A percentile compares a stretch with the other conserved stretches of the same genome.
Conservation (phyloP, 2,888 invertebrate species). For the Busseola fusca region DNA sequence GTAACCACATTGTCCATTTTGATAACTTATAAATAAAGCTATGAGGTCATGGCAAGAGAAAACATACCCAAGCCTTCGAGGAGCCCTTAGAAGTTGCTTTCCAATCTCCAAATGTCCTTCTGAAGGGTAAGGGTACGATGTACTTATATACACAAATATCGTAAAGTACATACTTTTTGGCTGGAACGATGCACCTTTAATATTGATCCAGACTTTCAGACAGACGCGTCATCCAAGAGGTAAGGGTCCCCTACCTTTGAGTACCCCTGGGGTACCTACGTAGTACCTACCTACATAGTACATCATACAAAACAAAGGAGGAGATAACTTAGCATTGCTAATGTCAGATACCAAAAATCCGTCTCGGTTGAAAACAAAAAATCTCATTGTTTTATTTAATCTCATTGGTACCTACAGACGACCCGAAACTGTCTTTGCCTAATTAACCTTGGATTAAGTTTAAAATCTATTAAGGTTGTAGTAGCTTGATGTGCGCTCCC, state of each 20-base stretch:
- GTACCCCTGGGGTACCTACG: neutral
- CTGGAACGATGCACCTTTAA: conserved; percentile 36
- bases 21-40: neutral
- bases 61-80: neutral
- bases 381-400: too few species aligned
- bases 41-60: neutral
- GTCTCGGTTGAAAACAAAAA: too few species aligned
- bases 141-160: conserved; percentile 22
- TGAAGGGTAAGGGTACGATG: conserved; percentile 40
- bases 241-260: neutral
- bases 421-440: too few species aligned
- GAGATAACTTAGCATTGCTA: neutral
- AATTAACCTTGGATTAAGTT: too few species aligned
- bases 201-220: conserved; percentile 46
- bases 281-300: neutral
- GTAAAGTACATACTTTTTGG: conserved; percentile 6
- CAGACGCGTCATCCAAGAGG: conserved; percentile 6
- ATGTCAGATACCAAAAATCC: neutral
- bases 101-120: conserved; percentile 34
- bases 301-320: conserved; percentile 13
- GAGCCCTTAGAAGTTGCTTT: conserved; percentile 40
- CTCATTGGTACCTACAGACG: too few species aligned
- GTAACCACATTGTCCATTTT: neutral
- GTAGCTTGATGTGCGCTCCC: too few species aligned
- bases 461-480: too few species aligned